phyloP scores from a whole-genome alignment of 1,140 invertebrate genomes.

The Drosophila ogumai region DNA sequence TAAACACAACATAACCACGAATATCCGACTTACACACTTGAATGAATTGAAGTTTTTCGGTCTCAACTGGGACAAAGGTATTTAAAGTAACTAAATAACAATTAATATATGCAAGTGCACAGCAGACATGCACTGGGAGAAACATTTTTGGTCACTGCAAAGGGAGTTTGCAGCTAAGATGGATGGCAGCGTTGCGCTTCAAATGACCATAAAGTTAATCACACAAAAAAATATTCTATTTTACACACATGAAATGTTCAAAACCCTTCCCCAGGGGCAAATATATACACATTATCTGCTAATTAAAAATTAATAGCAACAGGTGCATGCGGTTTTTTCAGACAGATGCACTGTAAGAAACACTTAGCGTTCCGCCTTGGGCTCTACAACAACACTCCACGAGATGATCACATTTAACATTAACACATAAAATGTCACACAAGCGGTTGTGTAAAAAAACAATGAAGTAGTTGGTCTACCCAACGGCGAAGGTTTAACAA shows the following conservation, averaged over 20 bases:
- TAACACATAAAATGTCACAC: conserved; percentile 8
- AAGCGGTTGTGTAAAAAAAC: not conserved
- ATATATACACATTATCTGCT: not conserved
- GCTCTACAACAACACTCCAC: not conserved
- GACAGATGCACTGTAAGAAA: conserved; percentile 3
- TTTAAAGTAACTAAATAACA: not conserved
- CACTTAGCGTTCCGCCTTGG: not conserved
- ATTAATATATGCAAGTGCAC: not conserved
- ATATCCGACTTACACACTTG: not conserved
- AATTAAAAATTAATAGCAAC: not conserved
- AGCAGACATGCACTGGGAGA: conserved; percentile 6
- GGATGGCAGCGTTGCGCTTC: not conserved
- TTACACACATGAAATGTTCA: conserved; percentile 1
- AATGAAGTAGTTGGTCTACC: not conserved
- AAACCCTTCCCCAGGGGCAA: not conserved
- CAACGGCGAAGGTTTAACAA: not conserved
- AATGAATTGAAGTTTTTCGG: conserved; percentile 3
- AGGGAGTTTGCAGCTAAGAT: not conserved
- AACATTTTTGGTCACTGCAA: conserved; percentile 1
- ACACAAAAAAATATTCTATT: not conserved
- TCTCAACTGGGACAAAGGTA: conserved; percentile 1
- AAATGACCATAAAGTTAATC: conserved; percentile 3
- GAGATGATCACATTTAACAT: not conserved
- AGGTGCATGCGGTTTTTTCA: conserved; percentile 4
- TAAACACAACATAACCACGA: not conserved